A percentile compares a stretch with the other conserved stretches of the same genome.
Conservation (phyloP, 23 tunicate genomes). For the Halocynthia roretzi region DNA sequence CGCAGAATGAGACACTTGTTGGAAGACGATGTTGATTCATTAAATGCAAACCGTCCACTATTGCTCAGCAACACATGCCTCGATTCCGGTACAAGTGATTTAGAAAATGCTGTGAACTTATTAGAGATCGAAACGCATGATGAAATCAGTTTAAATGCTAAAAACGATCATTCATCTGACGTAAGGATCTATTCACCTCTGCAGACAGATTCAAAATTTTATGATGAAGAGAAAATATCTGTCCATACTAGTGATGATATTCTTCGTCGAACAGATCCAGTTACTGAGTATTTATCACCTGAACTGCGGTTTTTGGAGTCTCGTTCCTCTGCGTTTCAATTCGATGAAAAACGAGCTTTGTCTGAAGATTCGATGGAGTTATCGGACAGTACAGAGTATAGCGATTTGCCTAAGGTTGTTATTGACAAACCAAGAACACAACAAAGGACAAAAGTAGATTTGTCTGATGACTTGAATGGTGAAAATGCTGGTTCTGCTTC, state of each 20-base stretch:
- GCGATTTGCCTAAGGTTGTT: constrained; percentile 65
- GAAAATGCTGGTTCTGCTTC: too few relatives aligned
- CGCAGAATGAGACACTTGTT: constrained; percentile 59
- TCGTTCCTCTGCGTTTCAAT: not conserved
- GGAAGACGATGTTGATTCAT: constrained; percentile 31
- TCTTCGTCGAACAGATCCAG: not conserved
- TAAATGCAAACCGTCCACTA: not conserved
- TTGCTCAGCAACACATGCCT: constrained; percentile 6
- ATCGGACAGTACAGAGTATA: constrained; percentile 70
- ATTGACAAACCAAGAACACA: too few relatives aligned
- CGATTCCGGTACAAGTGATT: not conserved
- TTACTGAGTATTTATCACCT: not conserved
- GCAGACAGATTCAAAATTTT: not conserved
- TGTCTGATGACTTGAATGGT: too few relatives aligned
- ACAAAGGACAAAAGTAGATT: too few relatives aligned
- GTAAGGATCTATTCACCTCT: not conserved
- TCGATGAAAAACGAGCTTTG: constrained; percentile 3
- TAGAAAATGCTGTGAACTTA: not conserved
- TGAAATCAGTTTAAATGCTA: not conserved
- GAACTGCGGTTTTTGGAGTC: not conserved
- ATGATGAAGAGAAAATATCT: not conserved
- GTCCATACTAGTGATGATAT: not conserved
- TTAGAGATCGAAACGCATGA: constrained; percentile 1
- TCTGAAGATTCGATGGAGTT: constrained; percentile 33
- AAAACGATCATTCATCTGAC: not conserved